phyloP scores from a whole-genome alignment of 30 jellyfish, hydroid and myxozoan genomes.

The Aurelia coerulea region DNA sequence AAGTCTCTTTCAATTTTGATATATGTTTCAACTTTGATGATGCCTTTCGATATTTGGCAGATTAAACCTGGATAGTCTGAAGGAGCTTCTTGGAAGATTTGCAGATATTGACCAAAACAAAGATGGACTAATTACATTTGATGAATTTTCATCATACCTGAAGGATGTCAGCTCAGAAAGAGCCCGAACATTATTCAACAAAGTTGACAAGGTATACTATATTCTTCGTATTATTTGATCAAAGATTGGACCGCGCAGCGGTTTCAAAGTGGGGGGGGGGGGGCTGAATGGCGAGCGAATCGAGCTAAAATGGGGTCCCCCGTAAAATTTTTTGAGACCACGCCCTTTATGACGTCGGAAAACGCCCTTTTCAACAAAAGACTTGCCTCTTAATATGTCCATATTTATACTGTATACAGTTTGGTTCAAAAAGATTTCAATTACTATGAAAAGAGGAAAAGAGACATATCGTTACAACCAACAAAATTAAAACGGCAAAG shows the following conservation, averaged over 20 bases:
- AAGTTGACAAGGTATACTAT: slow-evolving; percentile 22
- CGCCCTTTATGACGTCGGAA: too few species aligned
- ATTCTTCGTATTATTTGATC: background rate
- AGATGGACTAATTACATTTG: slow-evolving; percentile 72
- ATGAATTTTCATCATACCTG: slow-evolving; percentile 54
- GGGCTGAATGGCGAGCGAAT: background rate
- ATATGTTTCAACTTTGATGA: too few species aligned
- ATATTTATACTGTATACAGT: too few species aligned
- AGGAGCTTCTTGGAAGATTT: slow-evolving; percentile 50
- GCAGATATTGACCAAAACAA: slow-evolving; percentile 61
- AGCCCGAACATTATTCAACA: slow-evolving; percentile 8
- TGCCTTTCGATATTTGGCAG: slow-evolving; percentile 3
- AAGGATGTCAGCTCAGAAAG: background rate
- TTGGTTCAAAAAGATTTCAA: too few species aligned
- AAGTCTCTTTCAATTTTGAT: too few species aligned
- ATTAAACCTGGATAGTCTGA: slow-evolving; percentile 62
- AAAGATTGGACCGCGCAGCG: background rate
- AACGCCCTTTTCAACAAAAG: too few species aligned
- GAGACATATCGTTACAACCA: too few species aligned
- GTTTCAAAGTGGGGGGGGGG: too few species aligned
- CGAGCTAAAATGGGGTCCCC: background rate
- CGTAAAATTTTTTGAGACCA: background rate
- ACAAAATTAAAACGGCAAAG: too few species aligned
- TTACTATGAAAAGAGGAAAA: too few species aligned
- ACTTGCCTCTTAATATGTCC: too few species aligned